Evolutionary conservation across 2,797 vertebrate species (phyloP), one percentile per base, ranked within the genome.

Genomic region (Phylloscopus collybita): DNA sequence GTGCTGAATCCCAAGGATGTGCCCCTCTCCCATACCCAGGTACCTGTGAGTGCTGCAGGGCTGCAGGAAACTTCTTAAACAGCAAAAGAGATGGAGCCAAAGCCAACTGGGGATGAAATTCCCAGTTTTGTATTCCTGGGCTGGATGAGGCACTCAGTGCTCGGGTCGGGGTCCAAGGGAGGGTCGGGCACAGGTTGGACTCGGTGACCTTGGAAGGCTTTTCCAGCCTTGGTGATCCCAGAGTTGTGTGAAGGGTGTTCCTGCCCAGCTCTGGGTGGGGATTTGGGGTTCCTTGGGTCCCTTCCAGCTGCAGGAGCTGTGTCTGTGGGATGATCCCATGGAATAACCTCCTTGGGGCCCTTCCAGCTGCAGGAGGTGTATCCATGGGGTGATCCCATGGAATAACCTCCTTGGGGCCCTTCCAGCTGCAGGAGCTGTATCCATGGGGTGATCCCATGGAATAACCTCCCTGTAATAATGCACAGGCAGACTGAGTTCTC

Each of bases 401-500:
- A 6, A 14, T 26, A 12, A 54, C 29, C 42, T 56, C 53, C 51
- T 18, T 56, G 53, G 12, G 11, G 34, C 9, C 54, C 4, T 18
- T 49, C 23, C 47, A 49, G 23, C 49, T 49, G 49, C 49, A 26
- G 49, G 23, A 25, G 49, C 49, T 60, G 23, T 9, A 20, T 36
- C 57, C 25, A 12, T 60, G 57, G 34, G 25, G 4, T 16, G 9
- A 57, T 57, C 57, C 57, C 34, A 34, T 36, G 57, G 57, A 40
- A 40, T 11, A 40, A 40, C 38, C 38, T 29, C 27, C 9, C 61
- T 5, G 45, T 16, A 5, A 45, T 20, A 10, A 11, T 0, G 0
- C 38, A 0, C 1, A 7, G 53, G 19, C 11, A 2, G 47, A 1
- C 1, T 2, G 6, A 36, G 32, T 8, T 51, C 49, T 19, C 1